These are phyloP conservation scores for Drosophila lacteicornis DNA, from an alignment of 1,140 invertebrate genomes.

Conservation along the genomic window DNA sequence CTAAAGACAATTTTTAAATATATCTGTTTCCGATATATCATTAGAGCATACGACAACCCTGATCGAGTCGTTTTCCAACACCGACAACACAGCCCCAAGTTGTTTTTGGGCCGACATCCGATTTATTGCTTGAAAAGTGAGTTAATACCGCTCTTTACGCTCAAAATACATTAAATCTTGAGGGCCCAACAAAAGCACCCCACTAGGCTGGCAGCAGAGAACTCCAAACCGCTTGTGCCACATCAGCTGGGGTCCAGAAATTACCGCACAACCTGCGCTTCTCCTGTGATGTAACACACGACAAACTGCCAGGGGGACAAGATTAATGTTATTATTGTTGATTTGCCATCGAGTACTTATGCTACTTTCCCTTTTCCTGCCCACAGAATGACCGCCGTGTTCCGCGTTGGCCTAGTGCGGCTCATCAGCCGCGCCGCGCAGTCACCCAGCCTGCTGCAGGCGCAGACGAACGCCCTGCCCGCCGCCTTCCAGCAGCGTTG, in stretches of 20 bases:
- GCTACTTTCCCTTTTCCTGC: background rate
- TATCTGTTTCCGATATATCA: background rate
- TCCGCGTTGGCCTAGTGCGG: conserved; percentile 77
- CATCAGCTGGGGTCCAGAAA: conserved; percentile 2
- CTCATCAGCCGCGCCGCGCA: conserved; percentile 58
- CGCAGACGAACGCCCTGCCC: conserved; percentile 82
- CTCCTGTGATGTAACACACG: conserved; percentile 72
- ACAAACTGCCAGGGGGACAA: conserved; percentile 23
- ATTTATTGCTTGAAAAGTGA: conserved; percentile 69
- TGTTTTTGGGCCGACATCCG: conserved; percentile 69
- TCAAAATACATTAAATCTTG: background rate
- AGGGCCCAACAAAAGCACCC: background rate
- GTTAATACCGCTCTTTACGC: conserved; percentile 27
- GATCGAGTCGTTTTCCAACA: conserved; percentile 55
- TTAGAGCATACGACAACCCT: background rate
- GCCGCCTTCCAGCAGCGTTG: conserved; percentile 86
- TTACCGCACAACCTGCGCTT: background rate
- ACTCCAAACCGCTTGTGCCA: background rate
- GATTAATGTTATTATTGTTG: conserved; percentile 28
- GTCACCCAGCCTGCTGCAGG: conserved; percentile 54
- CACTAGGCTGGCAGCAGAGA: background rate
- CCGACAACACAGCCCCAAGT: conserved; percentile 51
- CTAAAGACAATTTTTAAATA: background rate
- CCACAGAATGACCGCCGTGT: conserved; percentile 78
- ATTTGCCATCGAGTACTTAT: conserved; percentile 1